Evolutionary conservation across 2,797 vertebrate genomes (phyloP).

Genomic region (Cirrhinus mrigala): DNA sequence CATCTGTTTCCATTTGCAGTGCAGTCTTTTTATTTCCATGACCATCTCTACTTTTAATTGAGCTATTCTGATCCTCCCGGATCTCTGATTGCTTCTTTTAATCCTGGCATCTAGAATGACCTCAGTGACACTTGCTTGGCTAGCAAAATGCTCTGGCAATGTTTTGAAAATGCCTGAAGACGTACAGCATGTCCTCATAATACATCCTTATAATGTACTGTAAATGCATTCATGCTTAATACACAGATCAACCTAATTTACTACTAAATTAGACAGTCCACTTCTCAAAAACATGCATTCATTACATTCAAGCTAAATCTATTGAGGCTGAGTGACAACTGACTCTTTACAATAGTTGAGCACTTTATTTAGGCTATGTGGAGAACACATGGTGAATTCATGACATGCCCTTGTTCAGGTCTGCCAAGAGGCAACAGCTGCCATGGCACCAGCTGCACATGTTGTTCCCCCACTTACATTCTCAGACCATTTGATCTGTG

Average conservation of each 20-base stretch:
- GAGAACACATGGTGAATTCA: slow-evolving; percentile 74
- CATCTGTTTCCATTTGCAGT: slow-evolving; percentile 48
- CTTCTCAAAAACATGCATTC: slow-evolving; percentile 16
- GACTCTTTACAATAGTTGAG: slow-evolving; percentile 57
- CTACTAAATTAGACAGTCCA: not conserved
- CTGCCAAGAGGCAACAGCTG: slow-evolving; percentile 72
- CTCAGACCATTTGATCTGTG: slow-evolving; percentile 28
- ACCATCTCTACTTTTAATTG: slow-evolving; percentile 70
- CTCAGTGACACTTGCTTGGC: slow-evolving; percentile 41
- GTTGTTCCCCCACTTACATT: slow-evolving; percentile 62
- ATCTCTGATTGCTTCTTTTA: slow-evolving; percentile 53
- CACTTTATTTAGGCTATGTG: slow-evolving; percentile 75
- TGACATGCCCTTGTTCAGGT: slow-evolving; percentile 62
- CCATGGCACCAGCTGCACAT: slow-evolving; percentile 63
- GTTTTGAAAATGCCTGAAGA: slow-evolving; percentile 26
- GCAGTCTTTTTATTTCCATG: slow-evolving; percentile 70
- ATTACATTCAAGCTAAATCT: slow-evolving; percentile 35
- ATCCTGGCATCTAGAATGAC: slow-evolving; percentile 42
- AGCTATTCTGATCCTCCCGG: slow-evolving; percentile 77
- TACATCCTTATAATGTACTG: slow-evolving; percentile 3
- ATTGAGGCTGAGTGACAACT: slow-evolving; percentile 65
- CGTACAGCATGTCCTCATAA: not conserved
- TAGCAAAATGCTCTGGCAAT: slow-evolving; percentile 32
- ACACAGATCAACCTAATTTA: not conserved
- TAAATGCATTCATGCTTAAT: not conserved